phyloP scores from a whole-genome alignment of 2,797 vertebrate genomes.

The Chiloscyllium punctatum region DNA sequence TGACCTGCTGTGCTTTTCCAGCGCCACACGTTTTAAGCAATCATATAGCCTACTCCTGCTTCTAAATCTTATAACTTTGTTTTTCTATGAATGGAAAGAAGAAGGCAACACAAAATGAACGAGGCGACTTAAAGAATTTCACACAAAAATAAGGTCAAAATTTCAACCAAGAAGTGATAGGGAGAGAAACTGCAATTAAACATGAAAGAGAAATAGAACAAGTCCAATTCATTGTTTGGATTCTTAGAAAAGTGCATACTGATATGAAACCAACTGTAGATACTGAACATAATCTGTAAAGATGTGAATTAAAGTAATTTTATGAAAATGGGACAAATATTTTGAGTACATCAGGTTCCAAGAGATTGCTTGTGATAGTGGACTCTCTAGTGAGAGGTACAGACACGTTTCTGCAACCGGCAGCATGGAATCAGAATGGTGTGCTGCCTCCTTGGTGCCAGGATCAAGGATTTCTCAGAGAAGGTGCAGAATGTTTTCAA shows the following conservation, averaged over 20 bases:
- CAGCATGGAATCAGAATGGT: no score
- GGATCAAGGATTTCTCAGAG: no score
- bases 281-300: not conserved
- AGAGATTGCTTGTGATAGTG: no score
- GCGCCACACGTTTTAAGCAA: not conserved
- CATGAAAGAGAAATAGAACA: not conserved
- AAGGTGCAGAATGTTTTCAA: no score
- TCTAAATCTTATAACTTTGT: not conserved
- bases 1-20: no score
- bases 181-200: not conserved
- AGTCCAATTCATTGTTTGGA: not conserved
- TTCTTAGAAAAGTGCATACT: not conserved
- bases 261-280: not conserved
- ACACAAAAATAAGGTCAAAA: not conserved
- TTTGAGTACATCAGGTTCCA: no score
- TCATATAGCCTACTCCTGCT: not conserved
- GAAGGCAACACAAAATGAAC: not conserved
- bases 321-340: not conserved
- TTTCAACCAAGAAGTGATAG: not conserved
- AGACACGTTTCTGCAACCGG: no score
- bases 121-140: not conserved
- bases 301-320: not conserved
- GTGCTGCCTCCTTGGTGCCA: no score
- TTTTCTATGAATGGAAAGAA: not conserved
- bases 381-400: no score